Conservation (phyloP, 2,888 invertebrate species). For the Drosophila recens region DNA sequence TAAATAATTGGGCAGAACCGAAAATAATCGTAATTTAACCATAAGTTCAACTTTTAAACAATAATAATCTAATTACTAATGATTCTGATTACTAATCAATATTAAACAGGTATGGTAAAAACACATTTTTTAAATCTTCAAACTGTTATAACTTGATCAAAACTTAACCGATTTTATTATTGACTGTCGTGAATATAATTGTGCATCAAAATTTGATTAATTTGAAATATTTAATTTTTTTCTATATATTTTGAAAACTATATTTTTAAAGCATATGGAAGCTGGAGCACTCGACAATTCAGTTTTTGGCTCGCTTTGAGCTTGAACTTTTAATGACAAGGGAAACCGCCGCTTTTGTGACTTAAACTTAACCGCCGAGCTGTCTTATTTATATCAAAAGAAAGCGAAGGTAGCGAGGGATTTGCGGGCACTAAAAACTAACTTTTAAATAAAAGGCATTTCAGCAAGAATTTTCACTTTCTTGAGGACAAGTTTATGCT, state of each 20-base stretch:
- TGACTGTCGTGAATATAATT: no score
- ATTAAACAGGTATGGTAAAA: no score
- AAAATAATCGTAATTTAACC: no score
- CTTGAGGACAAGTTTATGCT: slow-evolving; percentile 14
- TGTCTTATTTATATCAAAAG: slow-evolving; percentile 19
- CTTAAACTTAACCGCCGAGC: not conserved
- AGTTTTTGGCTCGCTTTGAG: slow-evolving; percentile 2
- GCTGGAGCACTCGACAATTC: not conserved
- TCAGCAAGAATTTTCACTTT: slow-evolving; percentile 46
- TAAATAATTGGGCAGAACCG: no score
- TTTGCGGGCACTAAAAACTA: not conserved
- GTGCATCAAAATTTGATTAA: no score
- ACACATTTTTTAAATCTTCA: no score
- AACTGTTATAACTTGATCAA: no score
- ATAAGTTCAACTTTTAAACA: no score
- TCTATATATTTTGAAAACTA: not conserved
- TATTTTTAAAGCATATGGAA: not conserved
- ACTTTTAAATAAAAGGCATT: slow-evolving; percentile 45
- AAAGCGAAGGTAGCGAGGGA: not conserved
- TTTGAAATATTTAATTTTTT: not conserved
- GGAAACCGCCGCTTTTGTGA: not conserved
- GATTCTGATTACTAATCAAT: no score
- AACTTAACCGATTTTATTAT: no score
- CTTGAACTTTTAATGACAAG: not conserved
- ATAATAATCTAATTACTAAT: no score